Evolutionary conservation across 2,888 invertebrate species (phyloP), one percentile per base, ranked within the genome.

Genomic region (Drepanosiphum platanoidis): DNA sequence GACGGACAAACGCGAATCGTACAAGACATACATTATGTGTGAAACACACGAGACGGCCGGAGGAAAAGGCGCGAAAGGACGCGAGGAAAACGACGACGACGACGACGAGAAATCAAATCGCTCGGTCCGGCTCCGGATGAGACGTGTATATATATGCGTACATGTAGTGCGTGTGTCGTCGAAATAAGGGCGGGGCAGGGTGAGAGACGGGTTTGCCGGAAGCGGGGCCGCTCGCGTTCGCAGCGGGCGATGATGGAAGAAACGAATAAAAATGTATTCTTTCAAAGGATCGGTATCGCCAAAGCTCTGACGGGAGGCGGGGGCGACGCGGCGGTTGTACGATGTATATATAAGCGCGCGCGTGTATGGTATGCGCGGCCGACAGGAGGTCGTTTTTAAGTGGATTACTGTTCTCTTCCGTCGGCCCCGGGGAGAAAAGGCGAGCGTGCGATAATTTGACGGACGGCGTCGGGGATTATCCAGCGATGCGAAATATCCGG

Each of bases 391-490:
- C 84, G 84, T 84, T 77, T 77, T 52, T 77, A 77, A 84, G 84
- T 84, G 84, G 84, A 84, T 84, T 84, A 84, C 84, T 52, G 75
- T 75, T 83, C 83, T 83, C 83, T 68, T 46, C 80, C 34, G 64
- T 27, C 66, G 61, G n/a, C 8, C 13, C 36, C 30, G 77, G 30
- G 52, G 75, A 52, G 68, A 30, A 71, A 71, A 71, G 39, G 75
- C 84, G 84, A 46, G 46, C 75, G 66, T 80, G 82, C 82, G 82
- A 84, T 84, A 84, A 84, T 84, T 84, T 84, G 84, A 84, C 84
- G 84, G 84, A 84, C 84, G 84, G 84, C 84, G 75, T 77, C 83
- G 84, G 68, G 77, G 84, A 70, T 70, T 77, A 84, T 84, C 77
- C 84, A 39, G 22, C 77, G 84, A 84, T 84, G 77, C 84, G 75